Conservation (phyloP, 1,140 invertebrate species). For the Aphidius gifuensis region DNA sequence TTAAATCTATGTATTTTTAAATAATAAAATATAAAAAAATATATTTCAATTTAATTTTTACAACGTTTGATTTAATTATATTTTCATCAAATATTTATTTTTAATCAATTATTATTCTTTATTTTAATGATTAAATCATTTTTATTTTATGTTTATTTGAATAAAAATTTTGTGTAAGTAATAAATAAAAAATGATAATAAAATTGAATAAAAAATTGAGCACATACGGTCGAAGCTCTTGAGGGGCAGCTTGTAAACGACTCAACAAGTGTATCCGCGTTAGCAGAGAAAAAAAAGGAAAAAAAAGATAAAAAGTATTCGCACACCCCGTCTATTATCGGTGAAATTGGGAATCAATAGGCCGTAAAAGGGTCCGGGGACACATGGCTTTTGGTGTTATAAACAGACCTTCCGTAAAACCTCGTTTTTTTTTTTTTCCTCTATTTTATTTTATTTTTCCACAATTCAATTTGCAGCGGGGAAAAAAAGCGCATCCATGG, state of each 20-base stretch:
- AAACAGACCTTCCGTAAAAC: conserved; percentile 1
- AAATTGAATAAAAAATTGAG: no score
- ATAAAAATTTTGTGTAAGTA: no score
- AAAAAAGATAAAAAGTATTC: conserved; percentile 22
- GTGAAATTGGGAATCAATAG: conserved; percentile 54
- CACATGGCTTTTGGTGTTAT: not conserved
- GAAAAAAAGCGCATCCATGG: conserved; percentile 4
- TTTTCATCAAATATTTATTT: not conserved
- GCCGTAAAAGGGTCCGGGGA: conserved; percentile 36
- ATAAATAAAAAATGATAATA: no score
- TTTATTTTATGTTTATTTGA: no score
- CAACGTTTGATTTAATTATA: conserved; percentile 1
- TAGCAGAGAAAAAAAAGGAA: conserved; percentile 35
- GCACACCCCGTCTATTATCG: conserved; percentile 43
- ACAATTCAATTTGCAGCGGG: conserved; percentile 5
- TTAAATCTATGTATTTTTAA: not conserved
- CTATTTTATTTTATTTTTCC: conserved; percentile 2
- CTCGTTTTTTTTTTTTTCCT: not conserved
- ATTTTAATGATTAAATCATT: not conserved
- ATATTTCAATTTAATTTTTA: not conserved
- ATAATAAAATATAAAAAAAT: not conserved
- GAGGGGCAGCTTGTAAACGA: conserved; percentile 25
- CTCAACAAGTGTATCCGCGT: conserved; percentile 54
- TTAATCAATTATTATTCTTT: no score
- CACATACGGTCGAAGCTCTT: no score